Evolutionary conservation across 2,888 invertebrate species (phyloP).

Genomic region (Linnaemya vulpina): DNA sequence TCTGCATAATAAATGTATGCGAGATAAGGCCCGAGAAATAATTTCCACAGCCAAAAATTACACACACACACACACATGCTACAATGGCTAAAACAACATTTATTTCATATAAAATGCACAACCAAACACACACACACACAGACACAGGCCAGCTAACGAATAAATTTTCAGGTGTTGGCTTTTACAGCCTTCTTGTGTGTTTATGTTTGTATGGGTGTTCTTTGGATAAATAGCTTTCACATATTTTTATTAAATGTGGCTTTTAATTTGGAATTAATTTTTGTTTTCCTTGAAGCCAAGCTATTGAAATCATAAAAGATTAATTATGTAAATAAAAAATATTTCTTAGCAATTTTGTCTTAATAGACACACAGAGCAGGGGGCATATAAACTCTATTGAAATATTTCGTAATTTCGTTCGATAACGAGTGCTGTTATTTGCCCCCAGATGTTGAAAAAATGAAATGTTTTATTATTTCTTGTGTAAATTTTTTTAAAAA

Average conservation of each 20-base stretch:
- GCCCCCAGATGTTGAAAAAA: no score
- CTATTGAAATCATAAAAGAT: slow-evolving; percentile 26
- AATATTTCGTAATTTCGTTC: no score
- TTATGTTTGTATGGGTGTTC: not conserved
- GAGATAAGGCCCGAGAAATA: slow-evolving; percentile 20
- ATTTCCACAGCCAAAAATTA: slow-evolving; percentile 46
- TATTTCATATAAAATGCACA: not conserved
- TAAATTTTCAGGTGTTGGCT: slow-evolving; percentile 30
- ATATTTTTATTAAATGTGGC: not conserved
- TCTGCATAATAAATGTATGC: slow-evolving; percentile 11
- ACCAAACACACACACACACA: slow-evolving; percentile 10
- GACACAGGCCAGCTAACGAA: no score
- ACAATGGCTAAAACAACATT: not conserved
- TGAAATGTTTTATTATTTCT: no score
- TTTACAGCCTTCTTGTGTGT: not conserved
- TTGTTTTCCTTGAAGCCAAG: slow-evolving; percentile 3
- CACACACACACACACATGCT: slow-evolving; percentile 11
- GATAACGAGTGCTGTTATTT: no score
- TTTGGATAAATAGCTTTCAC: slow-evolving; percentile 5
- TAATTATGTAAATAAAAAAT: slow-evolving; percentile 1
- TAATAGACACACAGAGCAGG: not conserved
- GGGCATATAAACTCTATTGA: no score
- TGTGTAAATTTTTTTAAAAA: no score
- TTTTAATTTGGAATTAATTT: slow-evolving; percentile 4
- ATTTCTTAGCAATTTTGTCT: not conserved